These are phyloP conservation scores for Dicycla oo DNA, from an alignment of 2,888 invertebrate genomes.

Conservation along the genomic window DNA sequence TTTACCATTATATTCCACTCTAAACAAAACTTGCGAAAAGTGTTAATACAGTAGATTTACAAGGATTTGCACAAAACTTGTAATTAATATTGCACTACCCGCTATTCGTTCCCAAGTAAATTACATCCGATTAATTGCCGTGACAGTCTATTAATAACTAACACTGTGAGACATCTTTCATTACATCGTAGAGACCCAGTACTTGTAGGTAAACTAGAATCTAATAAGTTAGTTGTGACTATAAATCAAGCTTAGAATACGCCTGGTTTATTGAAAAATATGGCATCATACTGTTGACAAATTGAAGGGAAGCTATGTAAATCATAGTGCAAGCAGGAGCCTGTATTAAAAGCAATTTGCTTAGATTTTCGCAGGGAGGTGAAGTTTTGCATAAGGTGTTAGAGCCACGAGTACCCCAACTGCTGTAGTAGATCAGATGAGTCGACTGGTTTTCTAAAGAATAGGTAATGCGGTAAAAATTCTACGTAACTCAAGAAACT, in stretches of 20 bases:
- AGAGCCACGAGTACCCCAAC: background rate
- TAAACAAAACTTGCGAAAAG: conserved; percentile 29
- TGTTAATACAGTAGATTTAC: conserved; percentile 16
- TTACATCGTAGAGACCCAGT: conserved; percentile 42
- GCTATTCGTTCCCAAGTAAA: conserved; percentile 42
- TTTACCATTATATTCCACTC: conserved; percentile 30
- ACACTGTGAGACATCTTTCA: conserved; percentile 53
- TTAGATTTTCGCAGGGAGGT: conserved; percentile 22
- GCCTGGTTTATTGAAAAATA: conserved; percentile 58
- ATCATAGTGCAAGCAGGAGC: conserved; percentile 42
- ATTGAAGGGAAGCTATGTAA: conserved; percentile 49
- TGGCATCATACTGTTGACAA: conserved; percentile 54
- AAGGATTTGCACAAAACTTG: conserved; percentile 38
- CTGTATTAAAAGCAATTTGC: conserved; percentile 33
- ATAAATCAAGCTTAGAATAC: conserved; percentile 54
- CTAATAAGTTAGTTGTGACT: conserved; percentile 42
- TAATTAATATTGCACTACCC: conserved; percentile 36
- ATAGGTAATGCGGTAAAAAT: background rate
- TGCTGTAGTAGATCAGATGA: background rate
- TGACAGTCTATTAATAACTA: conserved; percentile 57
- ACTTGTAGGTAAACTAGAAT: conserved; percentile 54
- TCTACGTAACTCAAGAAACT: too few species aligned
- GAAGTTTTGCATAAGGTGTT: conserved; percentile 25
- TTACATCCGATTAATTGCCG: conserved; percentile 54
- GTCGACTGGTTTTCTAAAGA: background rate